A percentile compares a stretch with the other conserved stretches of the same genome.
Conservation (phyloP, 2,113 vertebrate genomes). For the Sphyrna mokarran region DNA sequence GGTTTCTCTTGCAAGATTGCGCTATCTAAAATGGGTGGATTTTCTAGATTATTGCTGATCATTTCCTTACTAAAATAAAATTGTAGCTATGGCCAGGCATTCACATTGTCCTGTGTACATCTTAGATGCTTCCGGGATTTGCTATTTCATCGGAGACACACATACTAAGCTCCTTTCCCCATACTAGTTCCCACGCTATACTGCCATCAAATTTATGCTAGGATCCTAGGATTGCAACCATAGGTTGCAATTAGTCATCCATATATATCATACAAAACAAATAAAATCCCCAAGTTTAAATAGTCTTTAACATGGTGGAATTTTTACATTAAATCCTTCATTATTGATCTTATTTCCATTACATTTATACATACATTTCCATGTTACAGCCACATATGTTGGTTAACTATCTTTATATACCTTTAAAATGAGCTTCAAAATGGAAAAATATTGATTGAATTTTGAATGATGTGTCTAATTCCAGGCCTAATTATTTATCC, state of each 20-base stretch:
- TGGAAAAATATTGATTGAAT: neutral
- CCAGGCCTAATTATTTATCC: neutral
- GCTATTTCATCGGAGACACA: neutral
- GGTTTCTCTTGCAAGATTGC: neutral
- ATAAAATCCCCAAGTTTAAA: neutral
- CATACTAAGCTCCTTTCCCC: neutral
- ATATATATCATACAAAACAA: neutral
- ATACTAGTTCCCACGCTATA: neutral
- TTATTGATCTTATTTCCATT: neutral
- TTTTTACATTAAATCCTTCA: neutral
- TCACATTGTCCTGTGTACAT: neutral
- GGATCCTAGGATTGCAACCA: neutral
- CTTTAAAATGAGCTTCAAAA: neutral
- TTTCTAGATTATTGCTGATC: neutral
- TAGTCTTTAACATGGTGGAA: neutral
- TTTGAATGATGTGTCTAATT: neutral
- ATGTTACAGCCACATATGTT: neutral
- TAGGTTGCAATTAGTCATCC: neutral
- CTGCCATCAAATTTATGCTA: neutral
- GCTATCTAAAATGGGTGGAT: neutral
- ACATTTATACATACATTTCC: neutral
- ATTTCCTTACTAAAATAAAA: neutral
- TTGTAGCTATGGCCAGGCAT: neutral
- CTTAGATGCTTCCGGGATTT: neutral
- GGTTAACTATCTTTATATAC: neutral